Evolutionary conservation across 2,113 vertebrate species (phyloP), one percentile per base, ranked within the genome.

Genomic region (Raja brachyura): DNA sequence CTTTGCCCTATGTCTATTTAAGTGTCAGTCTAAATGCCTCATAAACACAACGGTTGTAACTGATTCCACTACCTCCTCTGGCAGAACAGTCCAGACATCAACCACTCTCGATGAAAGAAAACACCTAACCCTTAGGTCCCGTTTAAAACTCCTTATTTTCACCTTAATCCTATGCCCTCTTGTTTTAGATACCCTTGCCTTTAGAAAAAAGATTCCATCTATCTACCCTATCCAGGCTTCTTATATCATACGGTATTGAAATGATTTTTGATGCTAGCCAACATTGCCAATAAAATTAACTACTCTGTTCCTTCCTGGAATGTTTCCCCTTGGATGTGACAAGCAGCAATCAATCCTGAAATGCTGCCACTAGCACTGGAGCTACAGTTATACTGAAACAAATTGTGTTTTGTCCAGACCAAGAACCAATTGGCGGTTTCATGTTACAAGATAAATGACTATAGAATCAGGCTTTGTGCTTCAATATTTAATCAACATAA

Each of bases 401-500:
- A 56, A 59, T 10, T 61, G 54, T 85, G 25, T 85, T 28, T 85
- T 28, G 8, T n/a, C 54, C 56, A 11, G 81, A n/a, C 25, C n/a
- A 25, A 28, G 10, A 54, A 86, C 25, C 56, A 86, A 61, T n/a
- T 0, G 56, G 22, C 59, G 81, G 81, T 86, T 86, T 59, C 10
- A 28, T 59, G 59, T 86, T 56, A 86, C 28, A 61, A 4, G 11
- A 61, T 61, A 86, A 86, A 14, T 86, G 10, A 59, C 81, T 25
- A 25, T 83, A 11, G 81, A 28, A 61, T 61, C 56, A 86, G 81
- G 25, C 56, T 86, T 61, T 56, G 5, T n/a, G 54, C 56, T 86
- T 59, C 59, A 86, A 86, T 86, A 86, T 86, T 56, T 59, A 54
- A 86, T 86, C 81, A 61, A 56, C 54, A 86, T 86, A 86, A n/a